A percentile compares a stretch with the other conserved stretches of the same genome.
Evolutionary conservation across 2,797 vertebrate genomes (phyloP).

Genomic region (Tapera naevia): DNA sequence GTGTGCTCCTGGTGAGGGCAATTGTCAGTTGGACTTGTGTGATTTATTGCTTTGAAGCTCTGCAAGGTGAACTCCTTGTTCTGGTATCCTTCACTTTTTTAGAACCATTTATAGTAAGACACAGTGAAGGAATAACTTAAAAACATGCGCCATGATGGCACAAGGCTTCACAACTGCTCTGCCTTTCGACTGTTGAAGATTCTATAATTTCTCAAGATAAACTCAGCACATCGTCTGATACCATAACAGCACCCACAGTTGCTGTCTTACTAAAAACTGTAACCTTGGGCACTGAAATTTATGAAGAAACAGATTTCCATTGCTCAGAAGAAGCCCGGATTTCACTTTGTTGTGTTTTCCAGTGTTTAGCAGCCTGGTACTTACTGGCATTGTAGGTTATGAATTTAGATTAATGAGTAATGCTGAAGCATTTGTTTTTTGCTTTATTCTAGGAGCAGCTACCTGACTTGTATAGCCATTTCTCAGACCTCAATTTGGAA

Average conservation of each 20-base stretch:
- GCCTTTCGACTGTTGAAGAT: background rate
- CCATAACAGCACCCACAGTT: background rate
- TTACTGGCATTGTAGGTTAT: background rate
- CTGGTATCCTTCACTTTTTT: background rate
- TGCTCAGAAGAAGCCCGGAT: background rate
- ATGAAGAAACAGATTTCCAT: background rate
- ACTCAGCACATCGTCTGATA: background rate
- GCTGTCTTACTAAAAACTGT: background rate
- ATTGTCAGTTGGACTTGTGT: background rate
- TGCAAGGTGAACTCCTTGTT: background rate
- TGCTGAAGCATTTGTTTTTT: background rate
- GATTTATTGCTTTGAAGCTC: background rate
- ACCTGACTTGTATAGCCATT: constrained; percentile 91
- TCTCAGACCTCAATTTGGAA: constrained; percentile 90
- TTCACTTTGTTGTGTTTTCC: background rate
- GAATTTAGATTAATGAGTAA: background rate
- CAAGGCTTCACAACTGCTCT: background rate
- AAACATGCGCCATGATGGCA: background rate
- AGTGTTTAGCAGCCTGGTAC: background rate
- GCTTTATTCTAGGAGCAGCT: constrained; percentile 86
- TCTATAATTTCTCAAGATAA: background rate
- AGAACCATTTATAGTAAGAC: background rate
- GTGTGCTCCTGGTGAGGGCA: background rate
- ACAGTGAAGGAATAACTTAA: background rate
- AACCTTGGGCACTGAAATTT: background rate